phyloP scores from a whole-genome alignment of 1,140 invertebrate species.

The Reticulitermes speratus region DNA sequence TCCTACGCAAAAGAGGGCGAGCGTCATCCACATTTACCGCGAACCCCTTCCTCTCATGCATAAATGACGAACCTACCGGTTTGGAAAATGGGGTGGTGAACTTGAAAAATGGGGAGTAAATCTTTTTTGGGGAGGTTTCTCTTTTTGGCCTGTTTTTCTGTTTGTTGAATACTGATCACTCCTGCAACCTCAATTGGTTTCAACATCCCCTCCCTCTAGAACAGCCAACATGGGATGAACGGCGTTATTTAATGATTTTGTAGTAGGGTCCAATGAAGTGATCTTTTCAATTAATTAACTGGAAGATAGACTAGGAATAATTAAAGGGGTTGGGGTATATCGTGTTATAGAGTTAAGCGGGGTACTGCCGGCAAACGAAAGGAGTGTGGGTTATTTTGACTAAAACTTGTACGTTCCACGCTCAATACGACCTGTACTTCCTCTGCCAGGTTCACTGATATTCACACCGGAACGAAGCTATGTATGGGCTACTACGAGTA shows the following conservation, averaged over 20 bases:
- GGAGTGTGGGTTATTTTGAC: background rate
- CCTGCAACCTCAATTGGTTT: background rate
- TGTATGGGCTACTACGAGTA: no score
- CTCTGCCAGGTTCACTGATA: no score
- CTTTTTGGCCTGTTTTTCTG: constrained; percentile 6
- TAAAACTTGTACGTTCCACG: background rate
- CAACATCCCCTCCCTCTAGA: background rate
- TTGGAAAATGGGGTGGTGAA: background rate
- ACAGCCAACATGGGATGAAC: background rate
- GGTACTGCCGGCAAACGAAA: background rate
- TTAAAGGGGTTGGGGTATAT: background rate
- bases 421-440: no score
- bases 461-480: no score
- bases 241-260: background rate
- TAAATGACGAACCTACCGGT: background rate
- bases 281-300: constrained; percentile 18
- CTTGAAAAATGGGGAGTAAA: background rate
- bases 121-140: background rate
- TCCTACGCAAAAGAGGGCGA: background rate
- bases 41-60: background rate
- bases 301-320: constrained; percentile 5
- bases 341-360: background rate
- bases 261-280: background rate
- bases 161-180: background rate
- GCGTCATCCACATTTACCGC: background rate